phyloP scores from a whole-genome alignment of 1,140 invertebrate species.

The Halesus radiatus region DNA sequence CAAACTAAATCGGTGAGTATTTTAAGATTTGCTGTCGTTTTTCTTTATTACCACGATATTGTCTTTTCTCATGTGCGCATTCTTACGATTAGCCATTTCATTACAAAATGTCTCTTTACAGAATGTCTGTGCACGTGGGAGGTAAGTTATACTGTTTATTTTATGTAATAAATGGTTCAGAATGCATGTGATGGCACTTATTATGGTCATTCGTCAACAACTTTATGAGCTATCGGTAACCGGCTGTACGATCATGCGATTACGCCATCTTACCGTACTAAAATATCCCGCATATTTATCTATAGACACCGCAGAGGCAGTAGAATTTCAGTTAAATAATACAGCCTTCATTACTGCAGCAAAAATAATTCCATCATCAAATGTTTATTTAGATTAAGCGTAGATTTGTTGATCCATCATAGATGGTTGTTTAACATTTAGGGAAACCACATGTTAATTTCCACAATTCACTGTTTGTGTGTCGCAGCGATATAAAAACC shows the following conservation, averaged over 20 bases:
- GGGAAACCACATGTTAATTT: slow-evolving; percentile 43
- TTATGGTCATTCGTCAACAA: slow-evolving; percentile 42
- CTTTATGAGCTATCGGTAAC: slow-evolving; percentile 28
- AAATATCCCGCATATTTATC: slow-evolving; percentile 68
- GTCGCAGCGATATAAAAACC: neutral
- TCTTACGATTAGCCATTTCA: slow-evolving; percentile 71
- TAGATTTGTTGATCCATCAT: neutral
- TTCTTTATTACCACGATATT: slow-evolving; percentile 44
- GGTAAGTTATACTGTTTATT: slow-evolving; percentile 67
- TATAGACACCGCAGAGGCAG: slow-evolving; percentile 46
- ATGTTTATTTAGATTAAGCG: neutral
- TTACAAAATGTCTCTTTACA: slow-evolving; percentile 72
- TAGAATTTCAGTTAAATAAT: too few species aligned
- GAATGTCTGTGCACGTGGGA: slow-evolving; percentile 69
- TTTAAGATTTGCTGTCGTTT: slow-evolving; percentile 40
- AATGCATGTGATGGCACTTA: slow-evolving; percentile 36
- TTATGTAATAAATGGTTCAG: slow-evolving; percentile 33
- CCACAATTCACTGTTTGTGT: slow-evolving; percentile 21
- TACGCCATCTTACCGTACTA: slow-evolving; percentile 70
- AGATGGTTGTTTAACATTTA: neutral
- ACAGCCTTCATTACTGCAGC: too few species aligned
- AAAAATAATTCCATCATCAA: too few species aligned
- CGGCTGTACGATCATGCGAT: slow-evolving; percentile 60
- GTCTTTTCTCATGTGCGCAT: slow-evolving; percentile 72
- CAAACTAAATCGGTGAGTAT: slow-evolving; percentile 70